Evolutionary conservation across 64 coral and sea anemone species (phyloP).

Genomic region (Dendronephthya gigantea): DNA sequence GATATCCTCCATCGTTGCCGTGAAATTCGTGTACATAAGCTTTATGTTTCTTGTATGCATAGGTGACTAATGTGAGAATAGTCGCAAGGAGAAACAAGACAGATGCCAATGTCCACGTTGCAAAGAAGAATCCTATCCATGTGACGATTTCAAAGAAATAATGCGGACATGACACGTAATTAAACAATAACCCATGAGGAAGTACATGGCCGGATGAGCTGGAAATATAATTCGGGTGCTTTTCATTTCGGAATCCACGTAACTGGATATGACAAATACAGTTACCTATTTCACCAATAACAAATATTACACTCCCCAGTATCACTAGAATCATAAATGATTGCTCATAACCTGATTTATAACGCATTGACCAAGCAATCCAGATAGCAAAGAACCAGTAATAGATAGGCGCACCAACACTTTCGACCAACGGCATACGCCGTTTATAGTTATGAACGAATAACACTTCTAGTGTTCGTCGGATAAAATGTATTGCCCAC

Average conservation of each 20-base stretch:
- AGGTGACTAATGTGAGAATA: constrained; percentile 39
- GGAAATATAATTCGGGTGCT: constrained; percentile 30
- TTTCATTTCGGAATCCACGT: constrained; percentile 43
- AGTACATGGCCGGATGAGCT: constrained; percentile 51
- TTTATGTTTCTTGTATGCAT: constrained; percentile 58
- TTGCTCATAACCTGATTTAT: constrained; percentile 51
- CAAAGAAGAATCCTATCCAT: constrained; percentile 60
- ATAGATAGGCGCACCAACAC: constrained; percentile 61
- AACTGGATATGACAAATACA: constrained; percentile 48
- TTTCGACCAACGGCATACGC: constrained; percentile 48
- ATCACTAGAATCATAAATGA: constrained; percentile 42
- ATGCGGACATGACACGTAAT: constrained; percentile 57
- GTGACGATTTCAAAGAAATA: constrained; percentile 67
- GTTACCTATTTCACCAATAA: constrained; percentile 51
- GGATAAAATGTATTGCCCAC: constrained; percentile 61
- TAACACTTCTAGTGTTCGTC: constrained; percentile 59
- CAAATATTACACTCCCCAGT: constrained; percentile 40
- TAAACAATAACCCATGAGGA: constrained; percentile 61
- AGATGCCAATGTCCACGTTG: constrained; percentile 48
- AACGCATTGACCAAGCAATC: constrained; percentile 45
- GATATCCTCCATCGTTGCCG: constrained; percentile 46
- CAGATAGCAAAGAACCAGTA: constrained; percentile 83
- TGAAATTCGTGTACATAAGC: constrained; percentile 52
- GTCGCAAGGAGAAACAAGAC: constrained; percentile 59
- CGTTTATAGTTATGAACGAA: constrained; percentile 66